These are phyloP conservation scores for Oncopeltus fasciatus DNA, from an alignment of 1,140 invertebrate species.

Conservation along the genomic window DNA sequence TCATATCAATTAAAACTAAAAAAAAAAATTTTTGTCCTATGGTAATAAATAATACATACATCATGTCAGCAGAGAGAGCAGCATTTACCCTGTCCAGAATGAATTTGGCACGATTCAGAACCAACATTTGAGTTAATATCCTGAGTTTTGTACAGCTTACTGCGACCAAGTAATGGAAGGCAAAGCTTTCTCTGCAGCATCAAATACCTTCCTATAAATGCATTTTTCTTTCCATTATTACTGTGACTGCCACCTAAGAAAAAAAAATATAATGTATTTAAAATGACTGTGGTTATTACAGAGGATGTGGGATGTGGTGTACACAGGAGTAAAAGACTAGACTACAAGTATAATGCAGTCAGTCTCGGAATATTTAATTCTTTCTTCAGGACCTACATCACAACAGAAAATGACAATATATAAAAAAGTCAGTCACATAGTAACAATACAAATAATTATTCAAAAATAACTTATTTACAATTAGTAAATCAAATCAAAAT, in stretches of 20 bases:
- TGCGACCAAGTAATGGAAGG: conserved; percentile 21
- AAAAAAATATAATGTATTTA: too few relatives aligned
- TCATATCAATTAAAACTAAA: neutral
- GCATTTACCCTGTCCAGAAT: conserved; percentile 40
- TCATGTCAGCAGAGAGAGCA: conserved; percentile 41
- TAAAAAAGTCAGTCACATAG: too few relatives aligned
- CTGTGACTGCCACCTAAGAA: neutral
- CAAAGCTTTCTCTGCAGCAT: conserved; percentile 26
- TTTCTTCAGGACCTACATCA: too few relatives aligned
- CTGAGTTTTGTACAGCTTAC: conserved; percentile 19
- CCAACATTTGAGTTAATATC: conserved; percentile 39
- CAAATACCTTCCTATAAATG: conserved; percentile 25
- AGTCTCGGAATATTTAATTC: too few relatives aligned
- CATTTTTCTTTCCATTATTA: conserved; percentile 22
- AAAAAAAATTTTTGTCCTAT: neutral
- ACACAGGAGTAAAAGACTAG: too few relatives aligned
- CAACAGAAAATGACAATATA: too few relatives aligned
- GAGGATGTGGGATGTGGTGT: too few relatives aligned
- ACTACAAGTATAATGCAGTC: too few relatives aligned
- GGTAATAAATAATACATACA: neutral
- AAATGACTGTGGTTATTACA: too few relatives aligned
- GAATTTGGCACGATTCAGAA: conserved; percentile 36
- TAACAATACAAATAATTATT: too few relatives aligned
- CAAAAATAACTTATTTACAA: too few relatives aligned
- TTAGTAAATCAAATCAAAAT: too few relatives aligned